phyloP scores from a whole-genome alignment of 2,797 vertebrate genomes.

The Cephalopachus bancanus region DNA sequence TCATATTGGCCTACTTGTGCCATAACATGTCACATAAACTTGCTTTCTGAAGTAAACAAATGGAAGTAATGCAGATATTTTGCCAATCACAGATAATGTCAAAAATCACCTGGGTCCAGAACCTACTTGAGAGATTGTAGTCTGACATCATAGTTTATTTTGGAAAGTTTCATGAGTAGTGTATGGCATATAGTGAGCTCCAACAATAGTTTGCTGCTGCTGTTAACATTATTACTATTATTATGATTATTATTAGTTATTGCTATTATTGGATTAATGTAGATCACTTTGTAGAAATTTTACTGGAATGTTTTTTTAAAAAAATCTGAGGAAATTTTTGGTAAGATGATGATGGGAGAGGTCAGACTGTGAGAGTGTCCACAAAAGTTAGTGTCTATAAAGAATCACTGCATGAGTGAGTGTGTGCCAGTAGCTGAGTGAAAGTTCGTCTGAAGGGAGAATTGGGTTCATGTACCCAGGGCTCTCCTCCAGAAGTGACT shows the following conservation, averaged over 20 bases:
- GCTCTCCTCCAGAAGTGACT: too few relatives aligned
- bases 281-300: background rate
- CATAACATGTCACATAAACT: constrained; percentile 3
- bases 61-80: constrained; percentile 22
- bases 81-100: background rate
- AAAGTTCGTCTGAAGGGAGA: too few relatives aligned
- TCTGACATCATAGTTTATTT: background rate
- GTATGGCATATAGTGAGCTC: background rate
- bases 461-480: too few relatives aligned
- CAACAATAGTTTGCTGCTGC: background rate
- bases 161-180: background rate
- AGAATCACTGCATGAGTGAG: too few relatives aligned
- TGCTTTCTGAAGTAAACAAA: background rate
- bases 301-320: background rate
- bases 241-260: background rate
- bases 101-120: background rate
- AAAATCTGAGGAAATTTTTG: background rate
- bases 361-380: too few relatives aligned
- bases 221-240: background rate
- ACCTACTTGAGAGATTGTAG: background rate
- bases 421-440: too few relatives aligned
- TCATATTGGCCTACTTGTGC: background rate
- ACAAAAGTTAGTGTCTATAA: too few relatives aligned
- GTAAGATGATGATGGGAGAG: too few relatives aligned
- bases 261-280: background rate